These are phyloP conservation scores for Psittacula cyanocephala DNA, from an alignment of 2,113 vertebrate species.

Conservation along the genomic window DNA sequence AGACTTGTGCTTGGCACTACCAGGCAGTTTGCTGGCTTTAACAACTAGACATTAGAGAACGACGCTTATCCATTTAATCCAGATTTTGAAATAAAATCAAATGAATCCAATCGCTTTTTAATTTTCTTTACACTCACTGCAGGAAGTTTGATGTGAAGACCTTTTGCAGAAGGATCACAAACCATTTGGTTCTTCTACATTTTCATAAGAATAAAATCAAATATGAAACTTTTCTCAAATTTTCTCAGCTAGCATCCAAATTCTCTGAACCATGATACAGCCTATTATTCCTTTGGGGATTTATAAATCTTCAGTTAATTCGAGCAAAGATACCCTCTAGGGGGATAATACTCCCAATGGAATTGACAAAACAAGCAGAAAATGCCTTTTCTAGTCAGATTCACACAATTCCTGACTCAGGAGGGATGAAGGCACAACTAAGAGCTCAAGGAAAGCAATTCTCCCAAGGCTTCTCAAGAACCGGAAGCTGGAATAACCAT, in stretches of 20 bases:
- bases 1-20: background rate
- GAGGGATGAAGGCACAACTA: background rate
- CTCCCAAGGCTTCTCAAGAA: background rate
- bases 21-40: background rate
- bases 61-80: background rate
- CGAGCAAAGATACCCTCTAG: background rate
- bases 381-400: background rate
- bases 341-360: background rate
- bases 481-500: background rate
- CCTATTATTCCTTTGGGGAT: background rate
- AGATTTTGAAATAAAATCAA: background rate
- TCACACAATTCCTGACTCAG: background rate
- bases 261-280: background rate
- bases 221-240: background rate
- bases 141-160: background rate
- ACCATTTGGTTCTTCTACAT: background rate
- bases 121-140: background rate
- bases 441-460: background rate
- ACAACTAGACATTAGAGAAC: background rate
- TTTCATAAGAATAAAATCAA: background rate
- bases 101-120: background rate
- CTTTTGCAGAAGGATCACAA: background rate
- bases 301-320: conserved; percentile 22
- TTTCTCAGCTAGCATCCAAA: background rate
- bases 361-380: conserved; percentile 31